Evolutionary conservation across 30 jellyfish, hydroid and myxozoan genomes (phyloP).

Genomic region (Turritopsis dohrnii): DNA sequence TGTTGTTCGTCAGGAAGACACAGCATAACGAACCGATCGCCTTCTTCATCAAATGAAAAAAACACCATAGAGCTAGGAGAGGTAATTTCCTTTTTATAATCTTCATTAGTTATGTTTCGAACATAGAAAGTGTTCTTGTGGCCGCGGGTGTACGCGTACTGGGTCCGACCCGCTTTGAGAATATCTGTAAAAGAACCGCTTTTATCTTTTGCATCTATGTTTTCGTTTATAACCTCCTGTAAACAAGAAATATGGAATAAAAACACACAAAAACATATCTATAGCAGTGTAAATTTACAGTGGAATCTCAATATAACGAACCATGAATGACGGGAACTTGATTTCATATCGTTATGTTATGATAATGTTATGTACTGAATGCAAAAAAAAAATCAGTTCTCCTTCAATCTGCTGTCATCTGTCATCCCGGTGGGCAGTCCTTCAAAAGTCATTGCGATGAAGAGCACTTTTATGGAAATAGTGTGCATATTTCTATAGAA

Average conservation of each 20-base stretch:
- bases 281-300: too few species aligned
- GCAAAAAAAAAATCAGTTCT: too few species aligned
- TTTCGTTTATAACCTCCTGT: not conserved
- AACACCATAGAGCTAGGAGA: conserved; percentile 27
- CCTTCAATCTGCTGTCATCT: too few species aligned
- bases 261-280: too few species aligned
- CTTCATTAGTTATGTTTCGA: conserved; percentile 37
- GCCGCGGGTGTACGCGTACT: conserved; percentile 58
- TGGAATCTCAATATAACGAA: too few species aligned
- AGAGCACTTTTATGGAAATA: too few species aligned
- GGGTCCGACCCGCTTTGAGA: conserved; percentile 49
- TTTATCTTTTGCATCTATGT: not conserved
- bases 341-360: too few species aligned
- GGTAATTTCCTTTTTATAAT: conserved; percentile 38
- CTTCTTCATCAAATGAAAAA: conserved; percentile 31
- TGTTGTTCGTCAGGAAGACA: conserved; percentile 23
- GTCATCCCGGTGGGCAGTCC: too few species aligned
- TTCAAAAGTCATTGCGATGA: too few species aligned
- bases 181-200: conserved; percentile 44
- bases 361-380: too few species aligned
- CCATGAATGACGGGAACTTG: too few species aligned
- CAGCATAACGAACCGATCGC: conserved; percentile 24
- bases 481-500: too few species aligned
- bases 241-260: not conserved
- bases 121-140: conserved; percentile 18